A percentile compares a stretch with the other conserved stretches of the same genome.
phyloP scores from a whole-genome alignment of 2,797 vertebrate species.

The Oceanodroma leucorhoa region DNA sequence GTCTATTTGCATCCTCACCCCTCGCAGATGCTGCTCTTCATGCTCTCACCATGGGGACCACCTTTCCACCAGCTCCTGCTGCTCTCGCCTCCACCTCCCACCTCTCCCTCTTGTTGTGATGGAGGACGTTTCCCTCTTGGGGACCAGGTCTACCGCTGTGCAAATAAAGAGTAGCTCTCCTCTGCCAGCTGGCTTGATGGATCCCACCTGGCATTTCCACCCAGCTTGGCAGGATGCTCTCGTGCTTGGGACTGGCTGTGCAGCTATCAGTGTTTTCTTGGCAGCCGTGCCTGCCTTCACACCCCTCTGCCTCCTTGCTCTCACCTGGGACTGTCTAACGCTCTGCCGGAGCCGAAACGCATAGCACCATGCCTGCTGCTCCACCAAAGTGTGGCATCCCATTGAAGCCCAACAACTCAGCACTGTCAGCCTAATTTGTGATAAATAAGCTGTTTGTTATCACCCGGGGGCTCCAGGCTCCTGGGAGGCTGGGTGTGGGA shows the following conservation, averaged over 20 bases:
- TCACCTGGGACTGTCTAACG: neutral
- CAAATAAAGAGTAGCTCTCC: neutral
- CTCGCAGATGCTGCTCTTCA: neutral
- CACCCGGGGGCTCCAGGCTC: neutral
- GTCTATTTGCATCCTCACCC: neutral
- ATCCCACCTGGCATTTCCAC: neutral
- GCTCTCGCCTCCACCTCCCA: neutral
- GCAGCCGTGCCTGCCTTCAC: neutral
- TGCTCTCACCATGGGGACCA: rapidly evolving
- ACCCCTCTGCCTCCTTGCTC: neutral
- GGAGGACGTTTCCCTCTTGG: rapidly evolving
- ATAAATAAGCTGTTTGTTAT: neutral
- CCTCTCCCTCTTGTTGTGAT: neutral
- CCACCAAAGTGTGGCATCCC: neutral
- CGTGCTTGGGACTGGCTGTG: rapidly evolving
- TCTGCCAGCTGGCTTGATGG: neutral
- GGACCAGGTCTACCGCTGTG: neutral
- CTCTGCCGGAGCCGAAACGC: rapidly evolving
- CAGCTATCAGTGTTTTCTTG: neutral
- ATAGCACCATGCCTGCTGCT: neutral
- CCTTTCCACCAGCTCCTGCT: neutral
- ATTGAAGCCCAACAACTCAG: rapidly evolving
- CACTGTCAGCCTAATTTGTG: neutral
- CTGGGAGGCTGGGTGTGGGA: neutral
- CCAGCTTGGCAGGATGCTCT: neutral